Evolutionary conservation across 30 jellyfish, hydroid and myxozoan species (phyloP).

Genomic region (Hydractinia symbiolongicarpus): DNA sequence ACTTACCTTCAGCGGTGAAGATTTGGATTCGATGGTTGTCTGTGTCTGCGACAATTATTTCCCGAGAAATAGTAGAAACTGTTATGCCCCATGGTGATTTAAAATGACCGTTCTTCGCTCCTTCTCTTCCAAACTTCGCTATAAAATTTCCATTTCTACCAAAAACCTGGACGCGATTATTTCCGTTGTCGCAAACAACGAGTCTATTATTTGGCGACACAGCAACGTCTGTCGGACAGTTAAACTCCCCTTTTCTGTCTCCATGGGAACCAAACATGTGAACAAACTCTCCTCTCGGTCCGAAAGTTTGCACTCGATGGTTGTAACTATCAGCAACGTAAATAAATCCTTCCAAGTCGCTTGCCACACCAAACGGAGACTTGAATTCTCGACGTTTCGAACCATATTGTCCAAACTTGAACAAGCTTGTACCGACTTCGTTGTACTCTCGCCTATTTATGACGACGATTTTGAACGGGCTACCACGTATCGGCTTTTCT

Average conservation of each 20-base stretch:
- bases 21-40: constrained; percentile 86
- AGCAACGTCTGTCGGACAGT: constrained; percentile 98
- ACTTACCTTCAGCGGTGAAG: constrained; percentile 84
- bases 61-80: constrained; percentile 71
- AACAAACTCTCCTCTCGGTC: constrained; percentile 97
- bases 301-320: constrained; percentile 91
- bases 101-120: constrained; percentile 81
- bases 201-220: constrained; percentile 76
- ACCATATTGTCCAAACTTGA: constrained; percentile 97
- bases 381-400: constrained; percentile 88
- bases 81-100: constrained; percentile 98
- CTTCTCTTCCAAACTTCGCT: constrained; percentile 89
- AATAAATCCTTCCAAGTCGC: constrained; percentile 92
- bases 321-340: constrained; percentile 95
- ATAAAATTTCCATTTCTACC: constrained; percentile 77
- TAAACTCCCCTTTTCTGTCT: constrained; percentile 94
- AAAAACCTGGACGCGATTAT: constrained; percentile 86
- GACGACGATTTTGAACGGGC: constrained; percentile 79
- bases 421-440: constrained; percentile 89
- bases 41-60: constrained; percentile 91
- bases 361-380: constrained; percentile 98
- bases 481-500: constrained; percentile 86
- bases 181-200: constrained; percentile 94
- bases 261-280: constrained; percentile 96
- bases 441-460: constrained; percentile 87